phyloP scores from a whole-genome alignment of 2,113 vertebrate species.

The Periophthalmodon schlosseri region DNA sequence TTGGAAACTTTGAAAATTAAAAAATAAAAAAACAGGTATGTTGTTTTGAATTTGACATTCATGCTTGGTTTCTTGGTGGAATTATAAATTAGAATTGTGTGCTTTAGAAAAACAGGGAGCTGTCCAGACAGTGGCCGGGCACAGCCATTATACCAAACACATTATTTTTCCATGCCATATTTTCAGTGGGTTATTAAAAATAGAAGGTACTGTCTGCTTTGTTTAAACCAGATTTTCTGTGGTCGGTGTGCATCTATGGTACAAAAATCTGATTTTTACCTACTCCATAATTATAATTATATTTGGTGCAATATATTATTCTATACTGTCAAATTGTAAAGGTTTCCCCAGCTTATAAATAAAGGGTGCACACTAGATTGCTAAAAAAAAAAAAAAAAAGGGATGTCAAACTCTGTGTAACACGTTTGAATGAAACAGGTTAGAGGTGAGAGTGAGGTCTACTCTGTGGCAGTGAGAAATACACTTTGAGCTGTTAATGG shows the following conservation, averaged over 20 bases:
- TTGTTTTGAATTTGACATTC: neutral
- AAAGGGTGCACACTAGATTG: neutral
- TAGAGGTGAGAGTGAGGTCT: neutral
- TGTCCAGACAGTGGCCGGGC: slow-evolving; percentile 2
- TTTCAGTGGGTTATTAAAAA: slow-evolving; percentile 6
- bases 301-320: neutral
- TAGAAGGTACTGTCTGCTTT: slow-evolving; percentile 3
- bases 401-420: neutral
- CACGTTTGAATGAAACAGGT: slow-evolving; percentile 8
- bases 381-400: neutral
- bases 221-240: slow-evolving; percentile 7
- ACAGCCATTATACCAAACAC: slow-evolving; percentile 4
- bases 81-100: slow-evolving; percentile 6
- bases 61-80: neutral
- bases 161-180: slow-evolving; percentile 10
- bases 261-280: neutral
- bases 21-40: neutral
- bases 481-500: neutral
- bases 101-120: neutral
- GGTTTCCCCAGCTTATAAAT: neutral
- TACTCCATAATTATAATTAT: neutral
- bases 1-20: neutral
- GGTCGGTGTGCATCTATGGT: neutral
- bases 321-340: neutral
- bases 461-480: neutral